phyloP scores from a whole-genome alignment of 2,797 vertebrate genomes.

The Ptychobarbus kaznakovi region DNA sequence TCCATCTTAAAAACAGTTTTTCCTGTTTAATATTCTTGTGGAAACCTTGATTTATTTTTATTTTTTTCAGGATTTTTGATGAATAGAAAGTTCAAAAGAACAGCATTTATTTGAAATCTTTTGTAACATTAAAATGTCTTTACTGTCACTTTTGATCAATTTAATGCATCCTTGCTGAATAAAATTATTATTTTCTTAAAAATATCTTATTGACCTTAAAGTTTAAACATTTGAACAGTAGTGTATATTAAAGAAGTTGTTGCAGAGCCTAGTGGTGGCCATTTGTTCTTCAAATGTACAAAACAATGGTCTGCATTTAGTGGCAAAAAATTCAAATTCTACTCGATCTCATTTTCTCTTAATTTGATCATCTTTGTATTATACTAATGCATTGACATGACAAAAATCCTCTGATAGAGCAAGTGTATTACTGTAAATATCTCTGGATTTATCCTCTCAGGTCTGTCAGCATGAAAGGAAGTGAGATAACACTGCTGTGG shows the following conservation, averaged over 20 bases:
- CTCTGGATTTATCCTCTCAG: conserved; percentile 2
- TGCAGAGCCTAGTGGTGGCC: neutral
- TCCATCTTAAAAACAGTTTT: neutral
- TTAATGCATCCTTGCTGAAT: neutral
- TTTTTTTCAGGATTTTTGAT: neutral
- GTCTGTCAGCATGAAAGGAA: conserved; percentile 31
- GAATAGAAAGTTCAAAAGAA: neutral
- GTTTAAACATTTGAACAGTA: neutral
- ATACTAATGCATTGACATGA: neutral
- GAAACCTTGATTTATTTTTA: neutral
- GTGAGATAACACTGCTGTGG: conserved; percentile 20
- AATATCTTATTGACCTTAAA: neutral
- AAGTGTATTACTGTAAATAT: neutral
- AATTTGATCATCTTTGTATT: neutral
- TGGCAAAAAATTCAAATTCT: neutral
- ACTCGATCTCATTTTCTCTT: neutral
- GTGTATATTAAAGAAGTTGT: neutral
- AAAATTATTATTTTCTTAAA: neutral
- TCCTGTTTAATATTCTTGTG: neutral
- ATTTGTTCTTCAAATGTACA: neutral
- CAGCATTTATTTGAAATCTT: neutral
- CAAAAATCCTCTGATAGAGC: neutral
- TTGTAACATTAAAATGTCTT: no score
- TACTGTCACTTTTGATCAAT: neutral
- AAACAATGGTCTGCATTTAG: neutral